These are phyloP conservation scores for Heliothis subflexa DNA, from an alignment of 1,140 invertebrate genomes.

Conservation along the genomic window DNA sequence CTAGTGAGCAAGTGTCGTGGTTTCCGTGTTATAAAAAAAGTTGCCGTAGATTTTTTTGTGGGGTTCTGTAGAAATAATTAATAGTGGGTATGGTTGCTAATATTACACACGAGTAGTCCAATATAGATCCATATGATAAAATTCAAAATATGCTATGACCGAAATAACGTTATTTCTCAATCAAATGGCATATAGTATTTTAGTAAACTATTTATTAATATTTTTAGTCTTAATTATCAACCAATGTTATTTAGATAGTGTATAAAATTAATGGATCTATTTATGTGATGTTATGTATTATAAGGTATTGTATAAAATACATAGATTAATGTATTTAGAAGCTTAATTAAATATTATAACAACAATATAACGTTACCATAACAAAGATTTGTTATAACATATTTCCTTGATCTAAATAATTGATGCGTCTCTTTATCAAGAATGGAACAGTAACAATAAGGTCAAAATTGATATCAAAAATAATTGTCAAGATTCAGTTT, in stretches of 20 bases:
- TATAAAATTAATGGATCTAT: no score
- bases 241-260: no score
- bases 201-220: no score
- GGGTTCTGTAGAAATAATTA: not conserved
- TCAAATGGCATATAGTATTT: no score
- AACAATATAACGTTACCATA: not conserved
- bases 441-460: not conserved
- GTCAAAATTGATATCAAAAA: conserved; percentile 25
- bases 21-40: conserved; percentile 12
- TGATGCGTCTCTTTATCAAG: not conserved
- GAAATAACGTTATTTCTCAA: no score
- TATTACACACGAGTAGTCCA: no score
- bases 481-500: conserved; percentile 11
- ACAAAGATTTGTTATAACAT: not conserved
- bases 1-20: conserved; percentile 1
- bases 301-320: no score
- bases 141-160: no score
- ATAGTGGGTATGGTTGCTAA: not conserved
- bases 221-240: no score
- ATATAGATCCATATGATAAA: no score
- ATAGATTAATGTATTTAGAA: not conserved
- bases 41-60: not conserved
- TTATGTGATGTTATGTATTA: no score
- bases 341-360: not conserved
- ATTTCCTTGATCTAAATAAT: conserved; percentile 11